Conservation (phyloP, 2,113 vertebrate genomes). For the Siphamia tubifer region DNA sequence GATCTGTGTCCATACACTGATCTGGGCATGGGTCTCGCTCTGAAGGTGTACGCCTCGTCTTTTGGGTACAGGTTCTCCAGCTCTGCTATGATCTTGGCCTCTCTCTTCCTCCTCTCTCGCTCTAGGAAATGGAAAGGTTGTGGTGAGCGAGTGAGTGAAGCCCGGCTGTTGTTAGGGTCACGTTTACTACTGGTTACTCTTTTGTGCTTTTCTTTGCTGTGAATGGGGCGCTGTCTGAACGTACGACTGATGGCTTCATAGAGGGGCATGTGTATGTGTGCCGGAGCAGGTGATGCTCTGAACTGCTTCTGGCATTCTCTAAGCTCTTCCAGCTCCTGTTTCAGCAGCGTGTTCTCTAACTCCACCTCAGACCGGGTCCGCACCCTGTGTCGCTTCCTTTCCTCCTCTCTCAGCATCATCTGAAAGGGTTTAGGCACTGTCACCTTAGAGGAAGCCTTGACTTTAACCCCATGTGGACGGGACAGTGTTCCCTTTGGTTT, state of each 20-base stretch:
- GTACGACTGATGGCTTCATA: conserved; percentile 78
- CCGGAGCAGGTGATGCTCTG: conserved; percentile 86
- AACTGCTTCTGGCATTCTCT: conserved; percentile 88
- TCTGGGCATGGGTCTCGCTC: conserved; percentile 85
- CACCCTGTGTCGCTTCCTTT: conserved; percentile 79
- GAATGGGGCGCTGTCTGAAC: conserved; percentile 49
- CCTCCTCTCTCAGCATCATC: conserved; percentile 91
- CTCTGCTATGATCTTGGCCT: conserved; percentile 77
- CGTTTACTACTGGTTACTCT: conserved; percentile 1
- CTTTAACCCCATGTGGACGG: conserved; percentile 5
- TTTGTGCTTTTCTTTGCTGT: background rate
- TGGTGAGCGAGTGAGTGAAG: conserved; percentile 70
- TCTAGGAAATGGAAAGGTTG: conserved; percentile 88
- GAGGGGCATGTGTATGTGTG: conserved; percentile 79
- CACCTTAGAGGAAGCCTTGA: conserved; percentile 75
- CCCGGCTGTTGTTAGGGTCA: conserved; percentile 58
- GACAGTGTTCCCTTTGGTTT: background rate
- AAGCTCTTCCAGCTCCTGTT: conserved; percentile 85
- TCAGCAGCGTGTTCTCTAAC: conserved; percentile 78
- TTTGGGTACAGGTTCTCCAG: conserved; percentile 67
- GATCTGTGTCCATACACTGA: conserved; percentile 73
- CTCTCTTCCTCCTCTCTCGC: conserved; percentile 85
- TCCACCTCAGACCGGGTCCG: conserved; percentile 84
- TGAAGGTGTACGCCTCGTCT: conserved; percentile 78
- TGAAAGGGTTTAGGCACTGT: conserved; percentile 92